These are phyloP conservation scores for Sinelater perroti DNA, from an alignment of 2,888 invertebrate species.

Conservation along the genomic window DNA sequence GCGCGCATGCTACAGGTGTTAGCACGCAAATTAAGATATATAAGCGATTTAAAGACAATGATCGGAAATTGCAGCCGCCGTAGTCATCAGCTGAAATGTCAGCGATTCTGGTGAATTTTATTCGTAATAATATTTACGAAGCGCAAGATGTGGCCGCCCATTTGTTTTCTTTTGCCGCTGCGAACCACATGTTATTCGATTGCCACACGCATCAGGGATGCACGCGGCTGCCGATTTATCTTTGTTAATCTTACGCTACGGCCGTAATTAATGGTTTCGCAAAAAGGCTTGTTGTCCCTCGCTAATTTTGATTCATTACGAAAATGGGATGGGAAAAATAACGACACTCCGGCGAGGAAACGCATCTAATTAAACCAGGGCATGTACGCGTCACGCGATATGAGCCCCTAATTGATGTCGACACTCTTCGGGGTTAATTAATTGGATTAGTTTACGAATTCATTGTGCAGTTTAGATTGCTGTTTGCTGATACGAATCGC, in stretches of 20 bases:
- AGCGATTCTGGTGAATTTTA: neutral
- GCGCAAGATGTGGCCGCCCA: neutral
- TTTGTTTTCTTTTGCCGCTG: constrained; percentile 12
- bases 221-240: constrained; percentile 9
- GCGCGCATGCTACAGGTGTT: no score
- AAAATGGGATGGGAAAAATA: constrained; percentile 7
- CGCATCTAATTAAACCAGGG: constrained; percentile 15
- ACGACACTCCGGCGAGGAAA: constrained; percentile 12
- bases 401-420: constrained; percentile 5
- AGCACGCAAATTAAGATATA: no score
- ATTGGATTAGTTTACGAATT: constrained; percentile 3
- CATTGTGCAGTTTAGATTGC: neutral
- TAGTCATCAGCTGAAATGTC: no score
- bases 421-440: constrained; percentile 13
- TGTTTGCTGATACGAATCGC: neutral
- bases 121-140: constrained; percentile 6
- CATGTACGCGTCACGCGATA: constrained; percentile 10
- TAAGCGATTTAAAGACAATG: no score
- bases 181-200: constrained; percentile 6
- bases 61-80: no score
- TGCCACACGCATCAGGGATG: neutral
- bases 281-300: neutral
- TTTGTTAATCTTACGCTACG: neutral
- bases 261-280: constrained; percentile 1
- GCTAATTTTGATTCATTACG: constrained; percentile 18